phyloP scores from a whole-genome alignment of 1,140 invertebrate species.

The Dendroctonus valens region DNA sequence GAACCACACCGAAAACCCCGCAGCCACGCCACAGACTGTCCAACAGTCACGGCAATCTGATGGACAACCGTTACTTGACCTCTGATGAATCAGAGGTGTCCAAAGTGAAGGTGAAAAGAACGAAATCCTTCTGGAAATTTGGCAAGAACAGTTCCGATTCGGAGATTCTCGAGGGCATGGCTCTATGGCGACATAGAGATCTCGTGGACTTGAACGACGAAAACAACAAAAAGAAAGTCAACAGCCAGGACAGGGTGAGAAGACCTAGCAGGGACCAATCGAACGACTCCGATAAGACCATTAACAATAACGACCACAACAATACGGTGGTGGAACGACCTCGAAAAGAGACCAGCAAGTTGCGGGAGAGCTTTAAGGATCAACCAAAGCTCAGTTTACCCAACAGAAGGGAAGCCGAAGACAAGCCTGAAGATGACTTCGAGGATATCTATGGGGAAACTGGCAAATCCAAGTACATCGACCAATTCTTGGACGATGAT shows the following conservation, averaged over 20 bases:
- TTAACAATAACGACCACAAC: slow-evolving; percentile 38
- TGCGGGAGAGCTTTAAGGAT: slow-evolving; percentile 40
- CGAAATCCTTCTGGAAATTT: slow-evolving; percentile 83
- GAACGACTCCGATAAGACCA: slow-evolving; percentile 49
- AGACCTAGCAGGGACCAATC: slow-evolving; percentile 43
- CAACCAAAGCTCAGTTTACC: slow-evolving; percentile 43
- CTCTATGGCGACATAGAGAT: slow-evolving; percentile 80
- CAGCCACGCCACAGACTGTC: slow-evolving; percentile 45
- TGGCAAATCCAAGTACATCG: slow-evolving; percentile 57
- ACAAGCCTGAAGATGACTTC: slow-evolving; percentile 47
- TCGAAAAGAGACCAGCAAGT: slow-evolving; percentile 10
- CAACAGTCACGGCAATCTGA: slow-evolving; percentile 55
- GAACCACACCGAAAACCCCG: slow-evolving; percentile 4
- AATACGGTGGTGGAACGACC: slow-evolving; percentile 14
- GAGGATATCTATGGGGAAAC: slow-evolving; percentile 37
- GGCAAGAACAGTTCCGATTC: slow-evolving; percentile 66
- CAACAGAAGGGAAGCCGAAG: slow-evolving; percentile 47
- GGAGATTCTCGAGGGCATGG: slow-evolving; percentile 79
- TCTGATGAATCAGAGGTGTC: slow-evolving; percentile 52
- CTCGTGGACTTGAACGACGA: slow-evolving; percentile 66
- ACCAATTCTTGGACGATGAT: slow-evolving; percentile 62
- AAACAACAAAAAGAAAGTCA: slow-evolving; percentile 47
- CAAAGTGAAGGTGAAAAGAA: slow-evolving; percentile 67
- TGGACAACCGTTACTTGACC: slow-evolving; percentile 52
- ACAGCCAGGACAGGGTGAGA: slow-evolving; percentile 31